Evolutionary conservation across 2,113 vertebrate genomes (phyloP).

Genomic region (Centrocercus urophasianus): DNA sequence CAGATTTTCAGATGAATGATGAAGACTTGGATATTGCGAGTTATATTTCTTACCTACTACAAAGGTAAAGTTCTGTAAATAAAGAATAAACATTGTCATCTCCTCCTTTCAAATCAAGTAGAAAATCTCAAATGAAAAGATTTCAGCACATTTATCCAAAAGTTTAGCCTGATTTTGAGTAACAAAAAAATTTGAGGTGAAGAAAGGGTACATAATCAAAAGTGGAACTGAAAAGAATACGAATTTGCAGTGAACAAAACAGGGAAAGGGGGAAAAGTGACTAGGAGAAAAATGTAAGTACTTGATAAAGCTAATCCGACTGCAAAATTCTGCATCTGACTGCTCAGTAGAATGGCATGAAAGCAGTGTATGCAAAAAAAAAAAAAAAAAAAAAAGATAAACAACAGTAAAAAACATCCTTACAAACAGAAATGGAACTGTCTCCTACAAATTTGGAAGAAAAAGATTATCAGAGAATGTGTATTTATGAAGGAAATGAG

Average conservation of each 20-base stretch:
- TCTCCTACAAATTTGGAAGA: accelerated
- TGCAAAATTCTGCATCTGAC: not conserved
- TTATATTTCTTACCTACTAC: not conserved
- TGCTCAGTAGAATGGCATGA: not conserved
- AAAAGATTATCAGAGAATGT: not conserved
- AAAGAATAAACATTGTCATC: accelerated
- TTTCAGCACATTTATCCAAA: not conserved
- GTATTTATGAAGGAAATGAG: not conserved
- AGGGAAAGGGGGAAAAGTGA: not conserved
- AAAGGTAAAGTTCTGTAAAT: not conserved
- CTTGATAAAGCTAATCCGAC: not conserved
- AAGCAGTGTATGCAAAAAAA: not conserved
- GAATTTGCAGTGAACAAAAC: not conserved
- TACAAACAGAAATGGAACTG: not conserved
- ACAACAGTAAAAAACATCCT: not conserved
- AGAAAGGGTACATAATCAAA: not conserved
- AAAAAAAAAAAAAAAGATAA: not conserved
- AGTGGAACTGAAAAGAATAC: not conserved
- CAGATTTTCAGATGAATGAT: not conserved
- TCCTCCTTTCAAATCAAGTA: not conserved
- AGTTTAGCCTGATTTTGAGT: not conserved
- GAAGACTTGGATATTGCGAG: not conserved
- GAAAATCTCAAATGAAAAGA: not conserved
- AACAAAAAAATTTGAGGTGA: not conserved
- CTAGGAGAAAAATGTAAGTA: not conserved